Evolutionary conservation across 1,140 invertebrate species (phyloP).

Genomic region (Chymomyza costata): DNA sequence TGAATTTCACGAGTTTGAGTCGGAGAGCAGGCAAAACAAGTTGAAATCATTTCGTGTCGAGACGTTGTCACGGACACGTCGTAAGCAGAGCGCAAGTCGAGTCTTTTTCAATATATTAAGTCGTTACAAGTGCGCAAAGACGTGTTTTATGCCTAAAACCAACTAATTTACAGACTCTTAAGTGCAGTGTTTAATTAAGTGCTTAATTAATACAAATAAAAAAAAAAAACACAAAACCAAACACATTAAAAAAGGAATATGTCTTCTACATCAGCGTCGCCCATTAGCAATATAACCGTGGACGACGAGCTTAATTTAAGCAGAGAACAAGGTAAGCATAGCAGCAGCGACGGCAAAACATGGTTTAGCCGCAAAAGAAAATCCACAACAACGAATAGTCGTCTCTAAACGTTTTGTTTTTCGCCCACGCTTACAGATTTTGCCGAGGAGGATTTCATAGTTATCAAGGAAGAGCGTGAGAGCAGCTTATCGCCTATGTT

Average conservation of each 20-base stretch:
- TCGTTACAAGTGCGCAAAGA: constrained; percentile 13
- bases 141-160: constrained; percentile 7
- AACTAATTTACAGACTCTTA: too few relatives aligned
- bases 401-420: too few relatives aligned
- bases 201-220: constrained; percentile 7
- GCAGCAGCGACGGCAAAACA: constrained; percentile 53
- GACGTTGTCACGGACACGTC: constrained; percentile 67
- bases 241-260: constrained; percentile 57
- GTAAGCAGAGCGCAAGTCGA: constrained; percentile 40
- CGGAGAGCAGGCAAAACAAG: constrained; percentile 47
- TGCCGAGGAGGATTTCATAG: constrained; percentile 75
- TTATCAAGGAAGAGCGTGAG: constrained; percentile 80
- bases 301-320: constrained; percentile 71
- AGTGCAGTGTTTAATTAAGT: constrained; percentile 15
- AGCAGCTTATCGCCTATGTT: constrained; percentile 79
- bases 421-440: constrained; percentile 42
- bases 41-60: constrained; percentile 66
- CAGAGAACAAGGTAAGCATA: constrained; percentile 68
- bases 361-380: not conserved
- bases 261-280: constrained; percentile 73
- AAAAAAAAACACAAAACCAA: constrained; percentile 5
- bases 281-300: constrained; percentile 73
- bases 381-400: too few relatives aligned
- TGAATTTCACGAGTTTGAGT: constrained; percentile 64
- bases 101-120: too few relatives aligned